These are phyloP conservation scores for Dicaeum eximium DNA, from an alignment of 2,113 vertebrate genomes.

Conservation along the genomic window DNA sequence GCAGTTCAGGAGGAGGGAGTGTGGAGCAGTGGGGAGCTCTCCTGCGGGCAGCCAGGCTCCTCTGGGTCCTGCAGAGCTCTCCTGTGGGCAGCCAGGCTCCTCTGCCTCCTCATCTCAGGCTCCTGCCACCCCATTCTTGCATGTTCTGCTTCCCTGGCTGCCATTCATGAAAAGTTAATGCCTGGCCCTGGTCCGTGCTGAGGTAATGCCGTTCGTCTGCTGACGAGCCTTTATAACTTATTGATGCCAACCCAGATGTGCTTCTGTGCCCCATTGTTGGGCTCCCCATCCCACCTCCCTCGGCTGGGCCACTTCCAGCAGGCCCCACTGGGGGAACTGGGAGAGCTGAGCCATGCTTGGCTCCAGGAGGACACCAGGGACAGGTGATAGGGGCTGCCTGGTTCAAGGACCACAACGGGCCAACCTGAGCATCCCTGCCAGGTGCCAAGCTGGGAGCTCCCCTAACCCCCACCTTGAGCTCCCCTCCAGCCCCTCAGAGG, in stretches of 20 bases:
- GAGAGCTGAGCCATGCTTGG: fast-evolving
- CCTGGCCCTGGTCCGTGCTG: background rate
- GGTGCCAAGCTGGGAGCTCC: background rate
- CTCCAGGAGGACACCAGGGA: background rate
- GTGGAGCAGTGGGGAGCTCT: background rate
- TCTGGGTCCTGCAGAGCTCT: background rate
- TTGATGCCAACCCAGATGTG: background rate
- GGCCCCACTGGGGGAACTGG: background rate
- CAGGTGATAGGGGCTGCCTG: fast-evolving
- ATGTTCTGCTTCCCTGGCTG: background rate
- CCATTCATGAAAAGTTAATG: constrained; percentile 14
- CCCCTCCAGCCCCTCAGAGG: background rate
- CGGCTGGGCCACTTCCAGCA: background rate
- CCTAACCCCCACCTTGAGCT: fast-evolving
- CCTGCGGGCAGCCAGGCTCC: background rate
- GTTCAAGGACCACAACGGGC: fast-evolving
- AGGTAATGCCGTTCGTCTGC: background rate
- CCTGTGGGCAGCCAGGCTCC: background rate
- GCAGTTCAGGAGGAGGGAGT: background rate
- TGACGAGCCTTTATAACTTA: background rate
- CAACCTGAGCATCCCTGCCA: fast-evolving
- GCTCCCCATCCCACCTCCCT: background rate
- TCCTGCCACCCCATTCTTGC: background rate
- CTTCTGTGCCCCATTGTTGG: background rate
- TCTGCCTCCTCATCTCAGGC: background rate